These are phyloP conservation scores for Nothocercus nigrocapillus DNA, from an alignment of 2,113 vertebrate genomes.

Conservation along the genomic window DNA sequence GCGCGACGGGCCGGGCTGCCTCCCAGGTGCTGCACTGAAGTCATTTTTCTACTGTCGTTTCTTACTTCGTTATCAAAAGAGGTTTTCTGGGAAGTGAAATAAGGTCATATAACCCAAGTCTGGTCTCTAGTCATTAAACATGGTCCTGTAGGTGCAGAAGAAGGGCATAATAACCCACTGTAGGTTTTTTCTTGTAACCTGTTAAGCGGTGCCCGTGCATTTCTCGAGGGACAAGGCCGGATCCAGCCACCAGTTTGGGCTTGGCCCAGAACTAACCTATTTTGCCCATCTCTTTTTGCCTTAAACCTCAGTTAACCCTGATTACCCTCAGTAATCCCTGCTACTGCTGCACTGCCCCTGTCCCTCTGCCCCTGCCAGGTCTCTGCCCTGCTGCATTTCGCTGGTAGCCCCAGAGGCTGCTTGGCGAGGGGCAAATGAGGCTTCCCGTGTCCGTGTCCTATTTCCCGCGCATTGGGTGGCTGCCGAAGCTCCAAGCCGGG, in stretches of 20 bases:
- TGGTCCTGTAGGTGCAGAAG: neutral
- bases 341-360: neutral
- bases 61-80: neutral
- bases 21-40: accelerated
- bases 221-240: neutral
- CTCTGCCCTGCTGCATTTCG: accelerated
- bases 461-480: neutral
- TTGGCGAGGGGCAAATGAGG: neutral
- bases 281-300: too few relatives aligned
- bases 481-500: too few relatives aligned
- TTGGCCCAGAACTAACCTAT: neutral
- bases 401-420: neutral
- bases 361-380: neutral
- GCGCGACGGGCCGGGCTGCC: neutral
- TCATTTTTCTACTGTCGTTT: neutral
- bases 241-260: too few relatives aligned
- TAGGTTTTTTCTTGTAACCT: neutral
- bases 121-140: neutral
- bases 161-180: too few relatives aligned
- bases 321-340: too few relatives aligned
- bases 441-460: too few relatives aligned
- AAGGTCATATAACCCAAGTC: neutral
- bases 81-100: neutral
- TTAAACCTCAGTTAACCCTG: neutral
- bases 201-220: neutral